Percentiles rank a stretch among this genome's conserved stretches.
These are phyloP conservation scores for Pogona vitticeps DNA, from an alignment of 2,113 vertebrate species.

Conservation along the genomic window DNA sequence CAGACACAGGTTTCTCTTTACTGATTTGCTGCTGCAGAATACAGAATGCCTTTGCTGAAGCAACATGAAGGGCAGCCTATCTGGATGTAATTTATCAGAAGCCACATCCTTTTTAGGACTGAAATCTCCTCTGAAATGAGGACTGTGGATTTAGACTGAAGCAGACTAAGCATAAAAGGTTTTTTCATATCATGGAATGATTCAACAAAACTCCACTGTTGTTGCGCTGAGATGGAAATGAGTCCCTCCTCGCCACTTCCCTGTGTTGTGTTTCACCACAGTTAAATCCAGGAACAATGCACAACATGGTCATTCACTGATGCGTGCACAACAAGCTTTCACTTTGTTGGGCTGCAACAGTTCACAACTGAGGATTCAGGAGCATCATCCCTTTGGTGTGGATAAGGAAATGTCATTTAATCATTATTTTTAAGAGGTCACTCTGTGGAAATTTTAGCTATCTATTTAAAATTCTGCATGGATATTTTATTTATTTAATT, in stretches of 20 bases:
- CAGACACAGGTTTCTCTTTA: neutral
- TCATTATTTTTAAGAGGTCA: neutral
- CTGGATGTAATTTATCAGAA: neutral
- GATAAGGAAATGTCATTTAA: neutral
- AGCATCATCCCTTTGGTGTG: neutral
- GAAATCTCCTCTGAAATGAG: neutral
- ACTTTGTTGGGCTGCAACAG: neutral
- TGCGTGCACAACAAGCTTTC: constrained; percentile 30
- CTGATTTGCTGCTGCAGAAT: neutral
- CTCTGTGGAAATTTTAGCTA: neutral
- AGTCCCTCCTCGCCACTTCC: constrained; percentile 34
- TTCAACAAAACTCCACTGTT: neutral
- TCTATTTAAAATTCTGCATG: neutral
- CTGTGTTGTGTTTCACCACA: constrained; percentile 17
- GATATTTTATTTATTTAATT: no score
- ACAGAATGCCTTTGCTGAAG: neutral
- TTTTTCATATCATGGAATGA: neutral
- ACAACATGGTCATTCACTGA: constrained; percentile 17
- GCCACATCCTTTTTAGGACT: constrained; percentile 5
- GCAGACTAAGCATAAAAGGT: neutral
- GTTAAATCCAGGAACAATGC: constrained; percentile 32
- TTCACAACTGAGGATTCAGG: neutral
- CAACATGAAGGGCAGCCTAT: rapidly evolving
- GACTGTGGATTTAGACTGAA: neutral
- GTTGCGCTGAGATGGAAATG: neutral